Evolutionary conservation across 2,888 invertebrate species (phyloP).

Genomic region (Idaea aversata): DNA sequence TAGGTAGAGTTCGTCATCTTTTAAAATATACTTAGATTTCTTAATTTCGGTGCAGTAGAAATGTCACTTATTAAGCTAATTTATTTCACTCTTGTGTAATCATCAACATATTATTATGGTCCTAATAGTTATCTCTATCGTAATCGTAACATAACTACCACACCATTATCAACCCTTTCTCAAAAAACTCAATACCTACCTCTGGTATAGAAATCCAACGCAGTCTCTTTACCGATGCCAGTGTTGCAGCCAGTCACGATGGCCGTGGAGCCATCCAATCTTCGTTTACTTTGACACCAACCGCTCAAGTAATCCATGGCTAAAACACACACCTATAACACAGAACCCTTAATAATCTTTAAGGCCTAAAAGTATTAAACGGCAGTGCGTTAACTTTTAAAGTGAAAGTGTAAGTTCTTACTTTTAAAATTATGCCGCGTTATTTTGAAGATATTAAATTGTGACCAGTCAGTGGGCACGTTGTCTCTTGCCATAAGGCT

Average conservation of each 20-base stretch:
- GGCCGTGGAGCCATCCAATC: conserved; percentile 72
- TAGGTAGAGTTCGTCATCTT: too few species aligned
- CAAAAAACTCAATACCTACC: conserved; percentile 42
- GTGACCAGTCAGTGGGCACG: neutral
- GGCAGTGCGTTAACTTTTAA: neutral
- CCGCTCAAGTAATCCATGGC: conserved; percentile 60
- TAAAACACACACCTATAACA: neutral
- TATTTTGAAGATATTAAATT: neutral
- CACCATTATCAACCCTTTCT: too few species aligned
- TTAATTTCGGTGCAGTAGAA: neutral
- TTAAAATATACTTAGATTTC: too few species aligned
- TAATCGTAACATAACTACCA: too few species aligned
- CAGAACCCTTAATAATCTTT: neutral
- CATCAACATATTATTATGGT: too few species aligned
- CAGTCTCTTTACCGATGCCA: conserved; percentile 87
- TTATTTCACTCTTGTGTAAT: neutral
- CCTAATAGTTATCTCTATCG: too few species aligned
- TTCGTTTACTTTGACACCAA: conserved; percentile 57
- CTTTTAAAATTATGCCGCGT: neutral
- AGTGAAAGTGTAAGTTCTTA: neutral
- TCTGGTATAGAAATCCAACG: conserved; percentile 73
- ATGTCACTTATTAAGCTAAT: neutral
- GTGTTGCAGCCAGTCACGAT: conserved; percentile 83
- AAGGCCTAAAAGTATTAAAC: neutral
- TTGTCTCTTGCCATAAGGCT: neutral